Evolutionary conservation across 1,140 invertebrate species (phyloP), one percentile per base, ranked within the genome.

Genomic region (Polypedilum pembai): DNA sequence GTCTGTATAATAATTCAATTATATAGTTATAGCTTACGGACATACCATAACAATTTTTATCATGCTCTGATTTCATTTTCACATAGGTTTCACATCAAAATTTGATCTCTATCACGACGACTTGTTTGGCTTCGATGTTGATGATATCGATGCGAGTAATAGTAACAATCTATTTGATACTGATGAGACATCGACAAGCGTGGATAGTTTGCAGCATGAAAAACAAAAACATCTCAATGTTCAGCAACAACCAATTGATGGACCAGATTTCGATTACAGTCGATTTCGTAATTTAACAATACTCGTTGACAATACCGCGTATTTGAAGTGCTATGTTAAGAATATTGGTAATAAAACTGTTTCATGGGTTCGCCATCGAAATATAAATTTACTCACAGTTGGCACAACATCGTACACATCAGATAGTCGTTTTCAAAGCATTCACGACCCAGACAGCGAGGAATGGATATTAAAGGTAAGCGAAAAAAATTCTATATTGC

Each of bases 351-450:
- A 69, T 69, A 69, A 69, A 69, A 69, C 65, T 92, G 93, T 95
- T 40, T 94, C 93, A 66, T 95, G 93, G 93, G 92, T 95, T 73
- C 85, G 94, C 74, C 91, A 94, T 80, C 84, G 91, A 75, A 93
- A 95, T 79, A 90, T 95, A 75, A 92, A 95, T 80, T 85, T 95
- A 17, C 85, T 95, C 73, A 95, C 93, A 0, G 92, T 94, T 8
- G 91, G 91, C 17, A 85, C 89, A 65, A 92, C 91, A 80, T 95
- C 93, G 0, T 95, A 95, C 80, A 94, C 93, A 7, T 92, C 91
- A 4, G 94, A 96, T 82, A 90, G 92, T 80, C 86, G 92, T 78
- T 93, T 93, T 80, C 86, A 88, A 76, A 87, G 90, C 73, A 89
- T 91, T 40, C 91, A 93, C 82, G 92, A 90, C 78, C 90, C 91